Evolutionary conservation across 2,888 invertebrate species (phyloP), one percentile per base, ranked within the genome.

Genomic region (Parnassius smintheus): DNA sequence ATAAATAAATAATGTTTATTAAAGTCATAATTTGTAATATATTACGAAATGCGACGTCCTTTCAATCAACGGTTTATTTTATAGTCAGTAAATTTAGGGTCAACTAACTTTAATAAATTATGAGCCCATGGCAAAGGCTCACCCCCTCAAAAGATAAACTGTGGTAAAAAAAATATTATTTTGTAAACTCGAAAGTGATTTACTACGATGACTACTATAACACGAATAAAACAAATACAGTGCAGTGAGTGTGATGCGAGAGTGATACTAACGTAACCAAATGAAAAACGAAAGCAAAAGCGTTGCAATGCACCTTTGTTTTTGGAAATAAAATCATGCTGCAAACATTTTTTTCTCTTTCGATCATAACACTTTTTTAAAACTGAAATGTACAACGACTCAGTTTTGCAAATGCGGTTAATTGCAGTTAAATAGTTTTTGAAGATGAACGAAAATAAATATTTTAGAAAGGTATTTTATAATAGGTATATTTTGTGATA

Each of bases 11-110:
- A 25, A 25, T 25, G 3, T 25, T 25, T 25, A 25, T 25, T 25
- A 25, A 25, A 25, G 4, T 25, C 25, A 25, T 25, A 25, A 25
- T 25, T 25, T 25, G 25, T 25, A 25, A 25, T 3, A 3, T 3
- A 25, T 25, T 25, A 4, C 25, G 2, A 4, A 3, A 4, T 4
- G 25, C 25, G 25, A 4, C 18, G 18, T 18, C 18, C 1, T 18
- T 18, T 25, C 2, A 44, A 11, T 67, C 68, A 76, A 73, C 71
- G 74, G 74, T 74, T 81, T 81, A 78, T 77, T 83, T 79, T 81
- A 78, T 78, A 76, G 77, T 72, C 78, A 77, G 76, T 79, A 77
- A 84, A 85, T 86, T 85, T 83, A 78, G 78, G 76, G 75, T 70
- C 7, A 48, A n/a, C 13, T 48, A 7, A 13, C 8, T 11, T 48